A percentile compares a stretch with the other conserved stretches of the same genome.
phyloP scores from a whole-genome alignment of 2,113 vertebrate species.

The Sprattus sprattus region DNA sequence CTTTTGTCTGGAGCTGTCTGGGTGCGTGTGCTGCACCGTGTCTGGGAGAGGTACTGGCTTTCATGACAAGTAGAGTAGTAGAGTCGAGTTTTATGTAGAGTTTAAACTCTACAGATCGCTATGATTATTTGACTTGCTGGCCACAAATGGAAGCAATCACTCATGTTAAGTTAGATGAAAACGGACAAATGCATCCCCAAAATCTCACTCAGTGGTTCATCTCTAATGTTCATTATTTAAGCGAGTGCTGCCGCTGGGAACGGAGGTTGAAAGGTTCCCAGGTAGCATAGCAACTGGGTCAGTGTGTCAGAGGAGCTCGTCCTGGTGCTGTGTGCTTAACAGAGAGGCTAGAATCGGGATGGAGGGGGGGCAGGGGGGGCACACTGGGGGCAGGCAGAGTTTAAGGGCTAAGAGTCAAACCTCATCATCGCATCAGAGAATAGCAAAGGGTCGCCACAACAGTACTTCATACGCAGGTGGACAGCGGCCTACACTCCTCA shows the following conservation, averaged over 20 bases:
- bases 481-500: constrained; percentile 35
- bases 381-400: constrained; percentile 19
- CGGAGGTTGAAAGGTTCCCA: not conserved
- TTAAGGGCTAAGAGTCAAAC: not conserved
- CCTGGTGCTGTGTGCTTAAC: not conserved
- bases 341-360: no score
- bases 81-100: no score
- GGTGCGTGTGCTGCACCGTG: not conserved
- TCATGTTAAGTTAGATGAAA: no score
- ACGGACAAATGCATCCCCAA: no score
- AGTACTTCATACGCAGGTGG: constrained; percentile 42
- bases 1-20: not conserved
- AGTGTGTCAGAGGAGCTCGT: not conserved
- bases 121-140: no score
- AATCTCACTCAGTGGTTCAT: not conserved
- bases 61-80: no score
- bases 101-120: no score
- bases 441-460: constrained; percentile 30
- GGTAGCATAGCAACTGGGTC: not conserved
- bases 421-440: constrained; percentile 9
- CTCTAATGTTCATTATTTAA: not conserved
- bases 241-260: not conserved
- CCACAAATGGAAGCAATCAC: no score
- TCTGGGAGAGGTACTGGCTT: no score
- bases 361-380: not conserved